A percentile compares a stretch with the other conserved stretches of the same genome.
These are phyloP conservation scores for Psittacula cyanocephala DNA, from an alignment of 2,113 vertebrate genomes.

Conservation along the genomic window DNA sequence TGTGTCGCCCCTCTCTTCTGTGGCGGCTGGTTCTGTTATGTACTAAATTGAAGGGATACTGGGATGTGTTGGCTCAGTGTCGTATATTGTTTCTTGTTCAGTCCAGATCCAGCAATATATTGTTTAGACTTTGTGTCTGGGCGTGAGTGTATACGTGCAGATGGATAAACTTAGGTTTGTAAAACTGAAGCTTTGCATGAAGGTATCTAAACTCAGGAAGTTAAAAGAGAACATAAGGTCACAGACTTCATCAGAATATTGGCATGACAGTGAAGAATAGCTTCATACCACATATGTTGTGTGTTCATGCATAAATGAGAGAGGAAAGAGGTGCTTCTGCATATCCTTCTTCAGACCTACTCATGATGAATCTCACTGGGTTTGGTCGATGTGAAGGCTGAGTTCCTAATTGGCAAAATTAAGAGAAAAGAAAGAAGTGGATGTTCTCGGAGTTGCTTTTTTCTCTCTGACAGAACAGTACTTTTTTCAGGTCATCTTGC, in stretches of 20 bases:
- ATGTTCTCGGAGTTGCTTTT: not conserved
- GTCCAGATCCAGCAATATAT: not conserved
- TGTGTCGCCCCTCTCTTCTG: not conserved
- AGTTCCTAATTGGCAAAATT: not conserved
- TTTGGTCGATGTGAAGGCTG: not conserved
- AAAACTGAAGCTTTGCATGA: not conserved
- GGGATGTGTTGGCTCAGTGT: not conserved
- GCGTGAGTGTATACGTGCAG: not conserved
- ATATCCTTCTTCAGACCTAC: not conserved
- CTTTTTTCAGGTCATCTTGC: not conserved
- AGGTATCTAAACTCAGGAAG: slow-evolving; percentile 30
- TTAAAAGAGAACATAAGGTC: slow-evolving; percentile 31
- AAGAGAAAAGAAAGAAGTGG: not conserved
- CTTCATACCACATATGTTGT: not conserved
- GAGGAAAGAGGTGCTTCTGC: not conserved
- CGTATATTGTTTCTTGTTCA: not conserved
- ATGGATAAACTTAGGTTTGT: not conserved
- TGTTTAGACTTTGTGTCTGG: slow-evolving; percentile 6
- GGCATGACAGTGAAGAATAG: not conserved
- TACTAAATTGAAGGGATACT: not conserved
- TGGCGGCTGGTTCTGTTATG: not conserved
- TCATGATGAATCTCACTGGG: not conserved
- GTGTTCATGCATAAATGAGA: not conserved
- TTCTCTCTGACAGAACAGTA: not conserved
- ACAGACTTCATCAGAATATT: slow-evolving; percentile 14